Evolutionary conservation across 1,140 invertebrate species (phyloP).

Genomic region (Globodera ellingtonae): DNA sequence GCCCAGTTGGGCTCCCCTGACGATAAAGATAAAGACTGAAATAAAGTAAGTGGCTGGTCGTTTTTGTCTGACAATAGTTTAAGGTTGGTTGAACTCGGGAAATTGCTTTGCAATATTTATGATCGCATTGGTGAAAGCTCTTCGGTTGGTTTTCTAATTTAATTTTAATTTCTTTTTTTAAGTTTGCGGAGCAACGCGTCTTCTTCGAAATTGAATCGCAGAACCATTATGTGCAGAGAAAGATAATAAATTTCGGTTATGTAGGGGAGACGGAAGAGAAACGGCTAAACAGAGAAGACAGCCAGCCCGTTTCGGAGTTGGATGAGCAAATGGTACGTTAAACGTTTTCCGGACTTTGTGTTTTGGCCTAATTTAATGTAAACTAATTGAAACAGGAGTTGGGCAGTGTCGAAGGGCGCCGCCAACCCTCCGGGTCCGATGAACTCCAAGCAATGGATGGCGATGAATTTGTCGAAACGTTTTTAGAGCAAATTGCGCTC

Average conservation of each 20-base stretch:
- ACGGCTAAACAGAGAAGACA: neutral
- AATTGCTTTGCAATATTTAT: constrained; percentile 33
- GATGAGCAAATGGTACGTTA: constrained; percentile 16
- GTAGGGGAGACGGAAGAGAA: neutral
- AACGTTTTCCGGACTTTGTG: neutral
- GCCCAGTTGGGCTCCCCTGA: constrained; percentile 21
- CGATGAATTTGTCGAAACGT: neutral
- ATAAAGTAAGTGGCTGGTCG: constrained; percentile 5
- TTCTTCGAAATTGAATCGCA: constrained; percentile 4
- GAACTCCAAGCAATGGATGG: neutral
- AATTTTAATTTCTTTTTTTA: neutral
- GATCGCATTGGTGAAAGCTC: constrained; percentile 32
- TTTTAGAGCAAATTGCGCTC: constrained; percentile 4
- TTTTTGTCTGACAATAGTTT: neutral
- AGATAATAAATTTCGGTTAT: neutral
- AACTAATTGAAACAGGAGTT: neutral
- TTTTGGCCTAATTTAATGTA: neutral
- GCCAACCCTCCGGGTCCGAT: neutral
- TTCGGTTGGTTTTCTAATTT: constrained; percentile 28
- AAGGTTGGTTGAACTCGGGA: constrained; percentile 33
- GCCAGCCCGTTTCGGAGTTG: neutral
- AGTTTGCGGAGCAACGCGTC: constrained; percentile 26
- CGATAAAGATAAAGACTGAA: constrained; percentile 10
- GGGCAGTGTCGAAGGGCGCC: neutral
- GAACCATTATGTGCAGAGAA: neutral